phyloP scores from a whole-genome alignment of 2,113 vertebrate species.

The Rhinolophus ferrumequinum region DNA sequence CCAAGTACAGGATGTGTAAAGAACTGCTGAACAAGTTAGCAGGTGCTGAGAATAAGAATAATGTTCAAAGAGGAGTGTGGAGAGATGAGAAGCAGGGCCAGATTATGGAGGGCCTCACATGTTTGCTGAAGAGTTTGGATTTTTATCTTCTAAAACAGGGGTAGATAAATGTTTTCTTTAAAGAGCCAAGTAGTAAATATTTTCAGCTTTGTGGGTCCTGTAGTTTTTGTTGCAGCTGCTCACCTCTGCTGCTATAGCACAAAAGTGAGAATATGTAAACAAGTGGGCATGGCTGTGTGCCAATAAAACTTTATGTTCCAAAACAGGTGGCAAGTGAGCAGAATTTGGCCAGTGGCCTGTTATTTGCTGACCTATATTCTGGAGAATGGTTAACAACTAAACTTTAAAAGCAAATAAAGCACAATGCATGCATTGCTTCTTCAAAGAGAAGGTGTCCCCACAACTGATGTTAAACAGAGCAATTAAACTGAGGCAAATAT shows the following conservation, averaged over 20 bases:
- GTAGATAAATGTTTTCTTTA: neutral
- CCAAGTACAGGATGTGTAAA: neutral
- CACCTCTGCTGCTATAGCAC: neutral
- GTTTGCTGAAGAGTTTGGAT: neutral
- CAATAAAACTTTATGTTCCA: conserved; percentile 35
- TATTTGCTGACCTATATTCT: neutral
- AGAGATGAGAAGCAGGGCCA: neutral
- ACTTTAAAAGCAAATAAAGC: neutral
- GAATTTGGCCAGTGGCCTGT: neutral
- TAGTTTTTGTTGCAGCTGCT: neutral
- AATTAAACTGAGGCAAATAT: neutral
- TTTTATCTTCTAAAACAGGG: neutral
- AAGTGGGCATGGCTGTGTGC: neutral
- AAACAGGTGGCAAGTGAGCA: neutral
- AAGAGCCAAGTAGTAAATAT: neutral
- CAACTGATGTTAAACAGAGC: neutral
- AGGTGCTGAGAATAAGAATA: neutral
- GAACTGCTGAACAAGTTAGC: neutral
- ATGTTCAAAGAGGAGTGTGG: no score
- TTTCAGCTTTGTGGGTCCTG: neutral
- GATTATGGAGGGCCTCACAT: neutral
- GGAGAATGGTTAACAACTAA: neutral
- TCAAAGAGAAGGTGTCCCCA: neutral
- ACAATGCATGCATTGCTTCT: neutral
- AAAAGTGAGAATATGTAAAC: neutral